Evolutionary conservation across 2,797 vertebrate genomes (phyloP).

Genomic region (Ctenopoma kingsleyae): DNA sequence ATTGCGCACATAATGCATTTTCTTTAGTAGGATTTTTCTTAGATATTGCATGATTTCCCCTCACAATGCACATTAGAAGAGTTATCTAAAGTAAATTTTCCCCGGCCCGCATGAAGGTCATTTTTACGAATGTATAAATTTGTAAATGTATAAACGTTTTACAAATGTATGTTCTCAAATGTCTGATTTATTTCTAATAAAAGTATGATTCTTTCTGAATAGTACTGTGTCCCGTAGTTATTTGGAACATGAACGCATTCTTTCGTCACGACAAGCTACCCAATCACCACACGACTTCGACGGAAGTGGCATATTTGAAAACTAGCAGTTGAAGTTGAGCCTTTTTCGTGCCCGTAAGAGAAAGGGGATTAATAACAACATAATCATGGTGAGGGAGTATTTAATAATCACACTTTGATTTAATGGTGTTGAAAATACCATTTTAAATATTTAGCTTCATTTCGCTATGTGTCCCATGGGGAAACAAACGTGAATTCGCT

Average conservation of each 20-base stretch:
- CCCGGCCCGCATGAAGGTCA: not conserved
- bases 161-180: no score
- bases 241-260: not conserved
- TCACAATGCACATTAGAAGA: not conserved
- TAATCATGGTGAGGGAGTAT: slow-evolving; percentile 51
- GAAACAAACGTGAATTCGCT: not conserved
- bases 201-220: not conserved
- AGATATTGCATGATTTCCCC: not conserved
- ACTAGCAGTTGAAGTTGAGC: slow-evolving; percentile 38
- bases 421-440: rapidly evolving
- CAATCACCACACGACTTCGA: slow-evolving; percentile 73
- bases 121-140: no score
- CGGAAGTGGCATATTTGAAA: slow-evolving; percentile 86
- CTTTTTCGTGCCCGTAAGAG: not conserved
- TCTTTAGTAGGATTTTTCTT: no score
- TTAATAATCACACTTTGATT: rapidly evolving
- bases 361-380: slow-evolving; percentile 1
- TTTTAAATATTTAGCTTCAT: not conserved
- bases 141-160: not conserved
- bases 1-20: no score
- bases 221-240: not conserved
- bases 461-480: rapidly evolving
- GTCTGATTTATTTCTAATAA: not conserved
- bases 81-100: no score
- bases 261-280: slow-evolving; percentile 53